These are phyloP conservation scores for Telenomus remus DNA, from an alignment of 1,140 invertebrate genomes.

Conservation along the genomic window DNA sequence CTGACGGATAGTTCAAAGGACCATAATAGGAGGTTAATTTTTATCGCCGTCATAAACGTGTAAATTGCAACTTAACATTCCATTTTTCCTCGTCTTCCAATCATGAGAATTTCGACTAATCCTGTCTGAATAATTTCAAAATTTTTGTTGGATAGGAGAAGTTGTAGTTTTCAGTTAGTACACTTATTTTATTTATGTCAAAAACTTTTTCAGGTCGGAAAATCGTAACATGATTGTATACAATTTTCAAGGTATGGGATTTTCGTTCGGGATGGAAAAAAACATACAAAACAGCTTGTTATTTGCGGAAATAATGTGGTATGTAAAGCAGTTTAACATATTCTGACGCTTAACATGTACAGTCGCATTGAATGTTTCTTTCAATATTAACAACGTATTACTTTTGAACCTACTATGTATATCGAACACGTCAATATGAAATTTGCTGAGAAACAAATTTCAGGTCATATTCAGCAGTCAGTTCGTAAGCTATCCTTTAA, in stretches of 20 bases:
- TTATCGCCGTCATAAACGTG: background rate
- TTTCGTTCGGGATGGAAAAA: background rate
- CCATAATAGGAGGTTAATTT: background rate
- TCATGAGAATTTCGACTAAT: too few relatives aligned
- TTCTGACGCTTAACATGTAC: background rate
- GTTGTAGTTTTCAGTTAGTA: background rate
- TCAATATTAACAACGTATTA: too few relatives aligned
- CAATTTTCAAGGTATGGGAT: background rate
- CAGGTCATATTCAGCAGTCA: too few relatives aligned
- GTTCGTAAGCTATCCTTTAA: too few relatives aligned
- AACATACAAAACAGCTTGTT: background rate
- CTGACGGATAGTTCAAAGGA: conserved; percentile 11
- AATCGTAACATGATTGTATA: background rate
- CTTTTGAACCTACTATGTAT: background rate
- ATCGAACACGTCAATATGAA: background rate
- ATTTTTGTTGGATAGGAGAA: too few relatives aligned
- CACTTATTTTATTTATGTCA: background rate
- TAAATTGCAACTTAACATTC: background rate
- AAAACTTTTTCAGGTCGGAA: background rate
- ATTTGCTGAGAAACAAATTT: background rate
- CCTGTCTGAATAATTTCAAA: too few relatives aligned
- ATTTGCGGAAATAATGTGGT: background rate
- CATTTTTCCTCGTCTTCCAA: too few relatives aligned
- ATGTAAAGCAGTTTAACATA: background rate
- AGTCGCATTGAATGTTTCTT: background rate